Evolutionary conservation across 2,797 vertebrate genomes (phyloP), one percentile per base, ranked within the genome.

Genomic region (Channallabes apus): DNA sequence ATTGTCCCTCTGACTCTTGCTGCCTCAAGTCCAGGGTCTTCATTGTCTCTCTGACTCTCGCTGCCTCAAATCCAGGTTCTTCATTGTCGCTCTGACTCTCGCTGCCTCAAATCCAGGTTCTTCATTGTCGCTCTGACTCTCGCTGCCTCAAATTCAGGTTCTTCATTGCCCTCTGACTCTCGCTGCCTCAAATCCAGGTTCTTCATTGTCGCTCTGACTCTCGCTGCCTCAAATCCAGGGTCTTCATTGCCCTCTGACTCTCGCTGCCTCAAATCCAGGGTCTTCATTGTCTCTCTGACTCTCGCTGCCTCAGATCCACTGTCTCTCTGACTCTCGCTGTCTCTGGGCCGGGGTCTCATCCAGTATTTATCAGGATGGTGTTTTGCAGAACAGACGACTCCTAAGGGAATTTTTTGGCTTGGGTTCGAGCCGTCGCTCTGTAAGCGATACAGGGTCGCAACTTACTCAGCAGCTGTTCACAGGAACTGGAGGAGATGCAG

Each of bases 391-490:
- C 67, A 69, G 83, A 90, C 82, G 71, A 84, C 86, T 88, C 93
- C 90, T 82, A 56, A 79, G 93, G 92, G 91, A 93, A 90, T 85
- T 87, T 89, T 83, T 88, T 84, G 32, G 78, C 46, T 65, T 87
- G 86, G 88, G 89, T 91, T 46, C 86, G 91, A 87, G 84, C 72
- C 46, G 83, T 72, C 86, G 62, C 87, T 78, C 84, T 83, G 90
- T 88, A 92, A 92, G 84, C 73, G 93, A 94, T 90, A 93, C 88
- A 85, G 82, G 88, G 88, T 89, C 87, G 75, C 75, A 82, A 32
- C 86, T 86, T 86, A 87, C 82, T 35, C 61, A 90, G 85, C 94
- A 93, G 92, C 94, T 94, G 94, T 91, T 94, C 89, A 83, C 91
- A 89, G 85, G 83, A 89, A 86, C 88, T 87, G 85, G 0, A 84